A percentile compares a stretch with the other conserved stretches of the same genome.
These are phyloP conservation scores for Orestias chungarensis DNA, from an alignment of 2,797 vertebrate species.

Conservation along the genomic window DNA sequence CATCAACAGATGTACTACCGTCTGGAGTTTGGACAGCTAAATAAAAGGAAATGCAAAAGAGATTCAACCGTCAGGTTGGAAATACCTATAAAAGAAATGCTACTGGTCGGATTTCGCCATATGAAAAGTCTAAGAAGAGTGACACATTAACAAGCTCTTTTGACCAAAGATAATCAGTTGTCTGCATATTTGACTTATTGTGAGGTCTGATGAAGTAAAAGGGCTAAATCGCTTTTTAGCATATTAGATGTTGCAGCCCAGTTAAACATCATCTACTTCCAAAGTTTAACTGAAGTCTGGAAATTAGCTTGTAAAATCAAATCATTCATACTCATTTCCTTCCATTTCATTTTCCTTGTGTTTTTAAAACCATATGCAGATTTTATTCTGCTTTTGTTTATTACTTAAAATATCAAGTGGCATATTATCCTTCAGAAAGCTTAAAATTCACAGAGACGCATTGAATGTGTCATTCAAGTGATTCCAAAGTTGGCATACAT, in stretches of 20 bases:
- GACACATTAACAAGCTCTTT: slow-evolving; percentile 49
- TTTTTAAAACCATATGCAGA: background rate
- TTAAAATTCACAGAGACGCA: slow-evolving; percentile 23
- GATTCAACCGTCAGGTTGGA: slow-evolving; percentile 24
- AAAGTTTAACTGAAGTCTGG: slow-evolving; percentile 19
- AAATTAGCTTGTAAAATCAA: slow-evolving; percentile 22
- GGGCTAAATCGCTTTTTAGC: slow-evolving; percentile 63
- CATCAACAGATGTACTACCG: background rate
- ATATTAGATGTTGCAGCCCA: slow-evolving; percentile 49
- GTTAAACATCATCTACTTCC: slow-evolving; percentile 9
- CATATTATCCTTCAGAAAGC: slow-evolving; percentile 1
- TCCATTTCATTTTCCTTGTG: too few relatives aligned
- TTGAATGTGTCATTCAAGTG: slow-evolving; percentile 24
- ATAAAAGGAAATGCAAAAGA: slow-evolving; percentile 17
- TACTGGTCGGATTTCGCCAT: slow-evolving; percentile 50
- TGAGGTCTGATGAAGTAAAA: slow-evolving; percentile 57
- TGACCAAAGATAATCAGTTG: slow-evolving; percentile 39
- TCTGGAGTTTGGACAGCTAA: slow-evolving; percentile 5
- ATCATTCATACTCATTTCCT: slow-evolving; percentile 17
- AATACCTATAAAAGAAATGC: slow-evolving; percentile 52
- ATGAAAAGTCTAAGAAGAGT: slow-evolving; percentile 39
- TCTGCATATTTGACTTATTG: slow-evolving; percentile 67
- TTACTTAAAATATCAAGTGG: slow-evolving; percentile 7
- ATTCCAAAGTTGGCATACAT: slow-evolving; percentile 23
- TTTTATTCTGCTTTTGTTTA: background rate